Evolutionary conservation across 2,888 invertebrate species (phyloP).

Genomic region (Limnephilus marmoratus): DNA sequence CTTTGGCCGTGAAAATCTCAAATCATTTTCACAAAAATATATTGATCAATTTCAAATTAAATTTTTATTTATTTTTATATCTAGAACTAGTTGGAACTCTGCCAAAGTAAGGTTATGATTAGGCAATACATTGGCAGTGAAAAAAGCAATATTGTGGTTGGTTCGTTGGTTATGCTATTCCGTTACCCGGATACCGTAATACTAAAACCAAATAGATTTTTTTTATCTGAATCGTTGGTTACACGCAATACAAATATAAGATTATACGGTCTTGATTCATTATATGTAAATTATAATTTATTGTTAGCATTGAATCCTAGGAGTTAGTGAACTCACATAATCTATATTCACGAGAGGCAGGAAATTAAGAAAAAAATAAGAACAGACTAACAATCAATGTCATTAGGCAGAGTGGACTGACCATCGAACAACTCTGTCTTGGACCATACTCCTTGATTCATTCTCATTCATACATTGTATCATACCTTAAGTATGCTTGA

Average conservation of each 20-base stretch:
- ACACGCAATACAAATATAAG: background rate
- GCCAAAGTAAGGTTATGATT: background rate
- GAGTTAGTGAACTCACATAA: background rate
- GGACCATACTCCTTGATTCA: too few relatives aligned
- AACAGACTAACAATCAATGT: too few relatives aligned
- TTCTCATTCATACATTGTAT: too few relatives aligned
- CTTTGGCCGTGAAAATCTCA: too few relatives aligned
- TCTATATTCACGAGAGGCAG: too few relatives aligned
- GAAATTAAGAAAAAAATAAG: too few relatives aligned
- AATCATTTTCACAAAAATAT: too few relatives aligned
- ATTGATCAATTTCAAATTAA: too few relatives aligned
- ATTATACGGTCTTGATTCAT: background rate
- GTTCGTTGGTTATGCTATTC: background rate
- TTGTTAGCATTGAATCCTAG: background rate
- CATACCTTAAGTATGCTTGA: too few relatives aligned
- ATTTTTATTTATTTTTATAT: background rate
- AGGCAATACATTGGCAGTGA: background rate
- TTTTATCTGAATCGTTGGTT: background rate
- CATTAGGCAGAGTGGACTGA: too few relatives aligned
- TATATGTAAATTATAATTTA: background rate
- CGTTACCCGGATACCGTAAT: background rate
- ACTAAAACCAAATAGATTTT: background rate
- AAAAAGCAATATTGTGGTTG: background rate
- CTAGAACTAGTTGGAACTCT: background rate
- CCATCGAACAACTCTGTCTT: too few relatives aligned